Evolutionary conservation across 2,888 invertebrate genomes (phyloP), one percentile per base, ranked within the genome.

Genomic region (Serripes groenlandicus): DNA sequence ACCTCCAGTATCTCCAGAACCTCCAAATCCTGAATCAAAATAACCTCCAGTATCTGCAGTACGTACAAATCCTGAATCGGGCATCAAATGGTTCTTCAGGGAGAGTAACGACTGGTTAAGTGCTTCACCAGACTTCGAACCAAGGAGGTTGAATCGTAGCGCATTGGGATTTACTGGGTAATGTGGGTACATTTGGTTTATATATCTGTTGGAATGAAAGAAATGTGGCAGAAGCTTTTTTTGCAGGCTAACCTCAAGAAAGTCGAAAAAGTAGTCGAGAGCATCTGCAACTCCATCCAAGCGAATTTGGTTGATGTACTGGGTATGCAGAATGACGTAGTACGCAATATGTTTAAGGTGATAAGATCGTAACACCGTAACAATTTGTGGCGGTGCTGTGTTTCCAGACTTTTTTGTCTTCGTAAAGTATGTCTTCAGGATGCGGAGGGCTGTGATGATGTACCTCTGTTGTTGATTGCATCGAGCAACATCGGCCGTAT

Each of bases 401-500:
- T 69, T 77, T 1, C 62, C 69, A 9, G 35, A 18, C 18, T 34
- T 11, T 23, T 76, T 77, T n/a, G 79, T 56, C 64, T 62, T 83
- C n/a, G 60, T 35, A 60, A 82, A 74, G 62, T 83, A 86, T 3
- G 87, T 80, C 62, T 89, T 89, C 30, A 89, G 30, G 11, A 89
- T 79, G 18, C 87, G 78, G 34, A 86, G 79, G 0, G 88, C 86
- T 0, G 88, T 89, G n/a, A 89, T 70, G 11, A 89, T 81, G 58
- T 84, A 87, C 23, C 66, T 56, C 42, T 79, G 74, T 34, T 78
- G 75, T 28, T 15, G 32, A 21, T 79, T 49, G 18, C 69, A 71
- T 11, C 78, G 54, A 3, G 81, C 82, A 15, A 88, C 72, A 73
- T 89, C 89, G 1, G 85, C 54, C 11, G 83, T 87, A 52, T 86